Percentiles rank a stretch among this genome's conserved stretches.
Conservation (phyloP, 2,888 invertebrate species). For the Polyommatus icarus region DNA sequence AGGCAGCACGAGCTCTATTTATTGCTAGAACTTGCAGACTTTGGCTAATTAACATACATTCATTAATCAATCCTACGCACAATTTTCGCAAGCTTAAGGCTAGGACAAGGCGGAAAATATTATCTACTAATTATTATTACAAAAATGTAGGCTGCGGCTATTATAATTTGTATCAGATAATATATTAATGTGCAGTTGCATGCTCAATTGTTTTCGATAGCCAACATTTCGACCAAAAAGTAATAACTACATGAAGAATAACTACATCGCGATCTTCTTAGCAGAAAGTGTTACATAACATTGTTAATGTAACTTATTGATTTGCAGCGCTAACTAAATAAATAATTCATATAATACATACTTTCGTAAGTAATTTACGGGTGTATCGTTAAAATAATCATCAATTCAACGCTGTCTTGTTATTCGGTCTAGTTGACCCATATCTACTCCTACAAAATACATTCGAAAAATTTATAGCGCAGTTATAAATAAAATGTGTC, state of each 20-base stretch:
- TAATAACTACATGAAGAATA: no score
- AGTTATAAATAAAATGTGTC: conserved; percentile 22
- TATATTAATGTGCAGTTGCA: no score
- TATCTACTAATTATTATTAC: not conserved
- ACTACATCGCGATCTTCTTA: not conserved
- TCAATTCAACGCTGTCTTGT: not conserved
- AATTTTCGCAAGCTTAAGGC: not conserved
- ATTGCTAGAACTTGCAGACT: not conserved
- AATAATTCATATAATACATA: not conserved
- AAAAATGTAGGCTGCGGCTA: no score
- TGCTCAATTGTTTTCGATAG: not conserved
- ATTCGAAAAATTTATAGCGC: conserved; percentile 3
- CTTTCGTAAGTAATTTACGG: not conserved
- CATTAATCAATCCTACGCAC: not conserved
- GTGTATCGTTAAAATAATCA: conserved; percentile 10
- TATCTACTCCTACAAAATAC: conserved; percentile 22
- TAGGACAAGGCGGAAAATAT: not conserved
- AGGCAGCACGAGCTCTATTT: not conserved
- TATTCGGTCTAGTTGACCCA: conserved; percentile 34
- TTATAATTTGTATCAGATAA: no score
- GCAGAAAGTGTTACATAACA: not conserved
- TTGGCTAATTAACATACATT: conserved; percentile 13
- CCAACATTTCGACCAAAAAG: not conserved
- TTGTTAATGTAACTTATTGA: not conserved
- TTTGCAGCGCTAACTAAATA: not conserved